phyloP scores from a whole-genome alignment of 2,113 vertebrate genomes.

The Nothoprocta pentlandii region DNA sequence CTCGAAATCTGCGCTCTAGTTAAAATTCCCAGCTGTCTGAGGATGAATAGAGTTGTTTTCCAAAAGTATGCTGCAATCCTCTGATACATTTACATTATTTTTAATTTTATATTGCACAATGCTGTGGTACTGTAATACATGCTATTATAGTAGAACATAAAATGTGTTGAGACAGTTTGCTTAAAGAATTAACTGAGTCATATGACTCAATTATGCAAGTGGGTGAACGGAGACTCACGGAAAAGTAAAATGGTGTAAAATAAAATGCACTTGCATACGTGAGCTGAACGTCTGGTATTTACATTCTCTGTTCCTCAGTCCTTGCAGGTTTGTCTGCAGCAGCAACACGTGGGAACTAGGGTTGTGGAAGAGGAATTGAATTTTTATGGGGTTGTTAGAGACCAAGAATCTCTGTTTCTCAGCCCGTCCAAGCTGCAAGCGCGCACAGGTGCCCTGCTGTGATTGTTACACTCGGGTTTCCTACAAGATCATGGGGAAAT shows the following conservation, averaged over 20 bases:
- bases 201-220: neutral
- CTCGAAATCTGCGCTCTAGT: neutral
- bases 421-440: neutral
- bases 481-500: neutral
- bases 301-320: slow-evolving; percentile 14
- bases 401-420: neutral
- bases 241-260: neutral
- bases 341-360: neutral
- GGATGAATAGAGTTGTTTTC: neutral
- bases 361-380: neutral
- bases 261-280: neutral
- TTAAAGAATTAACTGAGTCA: neutral
- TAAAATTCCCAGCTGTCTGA: neutral
- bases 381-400: neutral
- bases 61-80: neutral
- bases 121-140: neutral
- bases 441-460: neutral
- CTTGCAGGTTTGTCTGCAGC: neutral
- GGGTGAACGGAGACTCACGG: neutral
- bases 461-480: neutral
- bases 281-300: slow-evolving; percentile 1
- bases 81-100: neutral
- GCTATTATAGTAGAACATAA: neutral
- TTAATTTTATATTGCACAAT: neutral
- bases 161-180: neutral